These are phyloP conservation scores for Promerops cafer DNA, from an alignment of 2,113 vertebrate species.

Conservation along the genomic window DNA sequence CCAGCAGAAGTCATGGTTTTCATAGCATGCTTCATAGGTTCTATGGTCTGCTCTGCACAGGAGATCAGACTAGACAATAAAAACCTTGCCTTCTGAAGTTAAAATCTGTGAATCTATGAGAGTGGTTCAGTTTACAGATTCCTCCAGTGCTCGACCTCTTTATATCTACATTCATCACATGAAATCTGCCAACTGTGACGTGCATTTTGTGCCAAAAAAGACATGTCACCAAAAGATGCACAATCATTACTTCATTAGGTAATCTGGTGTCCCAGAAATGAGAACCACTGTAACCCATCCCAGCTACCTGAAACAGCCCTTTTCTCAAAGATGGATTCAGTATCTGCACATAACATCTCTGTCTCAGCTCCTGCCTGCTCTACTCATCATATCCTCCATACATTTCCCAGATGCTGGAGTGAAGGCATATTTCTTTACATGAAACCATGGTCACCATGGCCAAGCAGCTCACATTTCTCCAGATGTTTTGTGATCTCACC, in stretches of 20 bases:
- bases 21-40: background rate
- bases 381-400: background rate
- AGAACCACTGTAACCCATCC: background rate
- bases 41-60: background rate
- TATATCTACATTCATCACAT: background rate
- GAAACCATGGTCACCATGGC: background rate
- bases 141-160: background rate
- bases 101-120: background rate
- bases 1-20: background rate
- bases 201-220: background rate
- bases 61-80: background rate
- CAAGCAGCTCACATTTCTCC: conserved; percentile 10
- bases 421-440: background rate
- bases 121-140: background rate
- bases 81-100: background rate
- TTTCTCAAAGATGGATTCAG: background rate
- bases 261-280: background rate
- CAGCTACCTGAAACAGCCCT: background rate
- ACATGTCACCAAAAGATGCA: background rate
- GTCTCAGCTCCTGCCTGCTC: background rate
- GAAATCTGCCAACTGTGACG: background rate
- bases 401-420: background rate
- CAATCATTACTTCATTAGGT: background rate
- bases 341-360: background rate
- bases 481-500: conserved; percentile 51